These are phyloP conservation scores for Thecocarcelia acutangulata DNA, from an alignment of 2,888 invertebrate genomes.

Conservation along the genomic window DNA sequence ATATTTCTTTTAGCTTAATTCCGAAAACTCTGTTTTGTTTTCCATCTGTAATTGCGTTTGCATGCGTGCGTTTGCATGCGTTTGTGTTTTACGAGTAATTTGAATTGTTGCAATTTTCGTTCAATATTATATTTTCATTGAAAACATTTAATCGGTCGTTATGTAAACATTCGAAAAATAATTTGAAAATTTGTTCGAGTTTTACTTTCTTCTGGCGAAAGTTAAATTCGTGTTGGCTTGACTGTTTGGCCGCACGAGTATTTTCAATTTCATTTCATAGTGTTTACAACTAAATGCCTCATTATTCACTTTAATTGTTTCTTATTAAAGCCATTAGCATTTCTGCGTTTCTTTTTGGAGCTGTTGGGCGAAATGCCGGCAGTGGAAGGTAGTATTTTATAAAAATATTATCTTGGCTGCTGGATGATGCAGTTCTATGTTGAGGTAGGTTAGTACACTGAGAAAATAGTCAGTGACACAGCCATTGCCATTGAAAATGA, in stretches of 20 bases:
- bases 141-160: conserved; percentile 62
- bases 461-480: neutral
- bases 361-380: neutral
- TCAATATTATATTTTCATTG: conserved; percentile 58
- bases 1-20: conserved; percentile 30
- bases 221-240: neutral
- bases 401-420: neutral
- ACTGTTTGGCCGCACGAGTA: conserved; percentile 3
- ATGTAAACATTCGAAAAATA: conserved; percentile 60
- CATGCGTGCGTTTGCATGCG: neutral
- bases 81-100: neutral
- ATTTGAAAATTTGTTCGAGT: conserved; percentile 49
- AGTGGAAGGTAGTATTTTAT: neutral
- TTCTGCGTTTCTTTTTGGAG: conserved; percentile 2
- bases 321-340: conserved; percentile 45
- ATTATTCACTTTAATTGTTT: conserved; percentile 53
- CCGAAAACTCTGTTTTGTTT: neutral
- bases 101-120: conserved; percentile 53
- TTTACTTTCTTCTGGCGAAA: conserved; percentile 4
- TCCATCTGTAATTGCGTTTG: no score
- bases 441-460: conserved; percentile 6
- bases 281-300: conserved; percentile 58
- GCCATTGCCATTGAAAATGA: neutral
- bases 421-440: neutral
- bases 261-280: conserved; percentile 47